Percentiles rank a stretch among this genome's conserved stretches.
These are phyloP conservation scores for Matsumyia berberina DNA, from an alignment of 2,888 invertebrate genomes.

Conservation along the genomic window DNA sequence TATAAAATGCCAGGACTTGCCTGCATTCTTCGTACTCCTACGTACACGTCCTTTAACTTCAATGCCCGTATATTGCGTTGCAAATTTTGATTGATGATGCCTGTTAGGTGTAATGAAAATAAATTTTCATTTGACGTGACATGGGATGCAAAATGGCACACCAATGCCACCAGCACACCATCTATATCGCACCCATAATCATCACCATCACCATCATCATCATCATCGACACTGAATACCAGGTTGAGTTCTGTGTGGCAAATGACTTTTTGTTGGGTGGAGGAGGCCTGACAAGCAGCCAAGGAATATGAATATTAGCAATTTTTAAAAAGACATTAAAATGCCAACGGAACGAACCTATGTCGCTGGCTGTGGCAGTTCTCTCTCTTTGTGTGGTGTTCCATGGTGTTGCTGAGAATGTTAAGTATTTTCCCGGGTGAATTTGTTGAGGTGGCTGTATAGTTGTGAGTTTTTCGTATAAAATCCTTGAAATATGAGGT, in stretches of 20 bases:
- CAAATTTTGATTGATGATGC: constrained; percentile 74
- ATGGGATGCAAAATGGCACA: constrained; percentile 57
- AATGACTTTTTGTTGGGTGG: constrained; percentile 62
- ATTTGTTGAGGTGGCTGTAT: constrained; percentile 22
- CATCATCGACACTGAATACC: constrained; percentile 53
- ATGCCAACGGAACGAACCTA: constrained; percentile 58
- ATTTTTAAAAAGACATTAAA: constrained; percentile 75
- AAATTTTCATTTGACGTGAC: constrained; percentile 74
- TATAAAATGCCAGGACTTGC: not conserved
- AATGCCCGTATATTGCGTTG: constrained; percentile 60
- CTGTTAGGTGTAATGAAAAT: constrained; percentile 66
- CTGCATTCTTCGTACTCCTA: not conserved
- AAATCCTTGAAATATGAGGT: constrained; percentile 73
- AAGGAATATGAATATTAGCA: constrained; percentile 72
- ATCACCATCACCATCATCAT: constrained; percentile 43
- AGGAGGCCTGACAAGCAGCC: constrained; percentile 52
- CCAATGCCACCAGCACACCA: constrained; percentile 34
- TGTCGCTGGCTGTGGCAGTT: too few species aligned
- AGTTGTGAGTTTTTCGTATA: constrained; percentile 42
- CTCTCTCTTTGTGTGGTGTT: constrained; percentile 17
- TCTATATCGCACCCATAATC: constrained; percentile 27
- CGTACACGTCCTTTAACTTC: not conserved
- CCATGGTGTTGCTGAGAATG: constrained; percentile 42
- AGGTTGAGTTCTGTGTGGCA: constrained; percentile 23
- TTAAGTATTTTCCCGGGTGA: constrained; percentile 68